Evolutionary conservation across 2,888 invertebrate species (phyloP).

Genomic region (Pristionchus japonicus): DNA sequence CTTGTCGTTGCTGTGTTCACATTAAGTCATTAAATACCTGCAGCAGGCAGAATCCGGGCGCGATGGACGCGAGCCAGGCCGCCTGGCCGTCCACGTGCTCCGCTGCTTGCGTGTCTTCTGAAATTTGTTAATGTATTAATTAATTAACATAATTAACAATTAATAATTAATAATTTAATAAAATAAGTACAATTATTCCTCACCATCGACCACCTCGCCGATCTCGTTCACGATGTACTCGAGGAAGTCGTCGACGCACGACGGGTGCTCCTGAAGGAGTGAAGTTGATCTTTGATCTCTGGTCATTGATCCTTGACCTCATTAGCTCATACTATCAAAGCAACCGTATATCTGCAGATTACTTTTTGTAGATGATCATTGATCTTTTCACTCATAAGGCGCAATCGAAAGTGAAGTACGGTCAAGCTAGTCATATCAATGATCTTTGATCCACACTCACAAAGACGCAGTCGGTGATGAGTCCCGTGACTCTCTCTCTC

Average conservation of each 20-base stretch:
- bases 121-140: neutral
- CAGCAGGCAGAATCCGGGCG: constrained; percentile 40
- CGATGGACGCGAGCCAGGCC: constrained; percentile 31
- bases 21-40: neutral
- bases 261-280: constrained; percentile 27
- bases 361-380: too few species aligned
- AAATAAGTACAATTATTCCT: neutral
- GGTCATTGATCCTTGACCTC: neutral
- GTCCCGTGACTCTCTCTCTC: too few species aligned
- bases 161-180: neutral
- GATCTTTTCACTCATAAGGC: too few species aligned
- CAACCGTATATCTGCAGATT: too few species aligned
- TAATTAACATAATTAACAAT: neutral
- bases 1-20: too few species aligned
- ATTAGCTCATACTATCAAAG: too few species aligned
- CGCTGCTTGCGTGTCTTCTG: constrained; percentile 26
- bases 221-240: constrained; percentile 29
- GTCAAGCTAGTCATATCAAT: too few species aligned
- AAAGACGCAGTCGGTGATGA: constrained; percentile 37
- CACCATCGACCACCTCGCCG: constrained; percentile 32
- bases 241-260: constrained; percentile 37
- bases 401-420: too few species aligned
- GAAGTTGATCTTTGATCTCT: neutral
- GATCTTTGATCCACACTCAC: neutral
- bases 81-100: constrained; percentile 28